These are phyloP conservation scores for Agrochola litura DNA, from an alignment of 2,888 invertebrate species.

Conservation along the genomic window DNA sequence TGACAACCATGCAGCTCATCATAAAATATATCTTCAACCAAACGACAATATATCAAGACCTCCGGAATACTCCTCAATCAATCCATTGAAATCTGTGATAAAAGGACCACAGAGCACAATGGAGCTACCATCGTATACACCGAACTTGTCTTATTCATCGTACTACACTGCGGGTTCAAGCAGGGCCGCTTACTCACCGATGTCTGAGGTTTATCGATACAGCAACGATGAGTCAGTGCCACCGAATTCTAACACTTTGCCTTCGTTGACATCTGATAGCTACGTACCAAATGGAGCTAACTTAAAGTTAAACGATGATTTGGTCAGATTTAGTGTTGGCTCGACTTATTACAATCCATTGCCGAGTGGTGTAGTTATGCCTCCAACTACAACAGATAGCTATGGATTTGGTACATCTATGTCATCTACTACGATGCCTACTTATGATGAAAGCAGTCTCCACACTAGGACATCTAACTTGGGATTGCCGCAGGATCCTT, in stretches of 20 bases:
- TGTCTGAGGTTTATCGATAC: constrained; percentile 87
- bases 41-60: constrained; percentile 80
- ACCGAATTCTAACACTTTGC: constrained; percentile 79
- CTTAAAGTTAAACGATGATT: constrained; percentile 84
- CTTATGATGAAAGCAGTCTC: constrained; percentile 81
- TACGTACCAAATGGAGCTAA: constrained; percentile 86
- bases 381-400: constrained; percentile 78
- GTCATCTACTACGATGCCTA: constrained; percentile 76
- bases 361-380: constrained; percentile 78
- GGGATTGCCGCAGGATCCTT: constrained; percentile 81
- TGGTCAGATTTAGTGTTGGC: constrained; percentile 77
- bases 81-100: constrained; percentile 81
- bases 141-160: constrained; percentile 85
- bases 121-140: constrained; percentile 85
- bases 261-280: constrained; percentile 81
- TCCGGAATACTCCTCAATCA: constrained; percentile 82
- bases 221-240: constrained; percentile 86
- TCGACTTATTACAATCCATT: constrained; percentile 82
- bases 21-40: constrained; percentile 81
- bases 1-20: constrained; percentile 83
- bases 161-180: constrained; percentile 81
- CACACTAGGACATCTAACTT: constrained; percentile 75
- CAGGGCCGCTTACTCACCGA: constrained; percentile 85
- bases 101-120: constrained; percentile 81
- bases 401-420: constrained; percentile 79